Conservation (phyloP, 2,888 invertebrate species). For the Habrosyne pyritoides region DNA sequence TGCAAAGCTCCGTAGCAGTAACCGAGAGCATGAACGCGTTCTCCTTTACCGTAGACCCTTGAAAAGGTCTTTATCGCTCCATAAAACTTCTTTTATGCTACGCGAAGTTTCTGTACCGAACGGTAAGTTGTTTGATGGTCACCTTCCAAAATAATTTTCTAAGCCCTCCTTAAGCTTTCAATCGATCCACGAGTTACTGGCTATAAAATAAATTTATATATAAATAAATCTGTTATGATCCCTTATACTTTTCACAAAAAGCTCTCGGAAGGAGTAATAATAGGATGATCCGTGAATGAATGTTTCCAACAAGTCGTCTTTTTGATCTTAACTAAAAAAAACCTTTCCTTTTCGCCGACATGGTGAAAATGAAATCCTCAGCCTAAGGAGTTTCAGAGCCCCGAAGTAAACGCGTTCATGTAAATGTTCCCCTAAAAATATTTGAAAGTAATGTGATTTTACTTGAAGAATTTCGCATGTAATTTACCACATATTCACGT, state of each 20-base stretch:
- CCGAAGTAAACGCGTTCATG: slow-evolving; percentile 15
- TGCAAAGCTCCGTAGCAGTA: slow-evolving; percentile 36
- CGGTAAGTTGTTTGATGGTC: slow-evolving; percentile 76
- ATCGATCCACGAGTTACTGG: slow-evolving; percentile 65
- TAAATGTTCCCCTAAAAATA: slow-evolving; percentile 13
- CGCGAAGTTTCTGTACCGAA: slow-evolving; percentile 70
- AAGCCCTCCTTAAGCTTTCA: slow-evolving; percentile 62
- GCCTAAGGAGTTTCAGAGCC: slow-evolving; percentile 14
- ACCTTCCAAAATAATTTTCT: slow-evolving; percentile 76
- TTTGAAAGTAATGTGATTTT: background rate
- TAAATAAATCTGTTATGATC: slow-evolving; percentile 76
- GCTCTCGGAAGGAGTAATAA: slow-evolving; percentile 64
- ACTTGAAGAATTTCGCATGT: background rate
- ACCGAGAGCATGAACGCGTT: slow-evolving; percentile 44
- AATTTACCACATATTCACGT: background rate
- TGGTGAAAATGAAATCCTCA: slow-evolving; percentile 12
- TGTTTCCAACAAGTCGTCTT: slow-evolving; percentile 69
- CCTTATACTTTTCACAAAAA: slow-evolving; percentile 69
- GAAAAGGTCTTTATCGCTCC: slow-evolving; percentile 77
- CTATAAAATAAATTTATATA: slow-evolving; percentile 74
- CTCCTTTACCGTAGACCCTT: slow-evolving; percentile 63
- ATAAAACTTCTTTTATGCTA: slow-evolving; percentile 78
- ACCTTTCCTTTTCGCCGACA: slow-evolving; percentile 24
- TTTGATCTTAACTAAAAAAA: slow-evolving; percentile 47
- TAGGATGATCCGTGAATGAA: slow-evolving; percentile 73